These are phyloP conservation scores for Trichacis sp. DNA, from an alignment of 2,888 invertebrate genomes.

Conservation along the genomic window DNA sequence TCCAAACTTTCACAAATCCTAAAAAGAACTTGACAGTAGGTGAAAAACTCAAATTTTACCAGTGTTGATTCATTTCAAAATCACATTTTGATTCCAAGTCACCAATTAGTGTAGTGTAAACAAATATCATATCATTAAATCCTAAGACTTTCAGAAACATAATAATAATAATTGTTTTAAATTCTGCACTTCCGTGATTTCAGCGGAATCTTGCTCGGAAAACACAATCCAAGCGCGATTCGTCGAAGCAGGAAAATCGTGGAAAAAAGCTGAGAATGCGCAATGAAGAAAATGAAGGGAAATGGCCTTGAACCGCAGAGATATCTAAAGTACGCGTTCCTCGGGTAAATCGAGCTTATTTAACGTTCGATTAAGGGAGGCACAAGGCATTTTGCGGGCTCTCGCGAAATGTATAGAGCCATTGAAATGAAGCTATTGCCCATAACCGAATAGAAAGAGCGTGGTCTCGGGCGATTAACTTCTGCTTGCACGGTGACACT, in stretches of 20 bases:
- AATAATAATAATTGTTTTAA: no score
- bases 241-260: neutral
- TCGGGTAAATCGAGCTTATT: conserved; percentile 29
- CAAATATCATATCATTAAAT: no score
- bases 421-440: conserved; percentile 29
- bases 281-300: conserved; percentile 23
- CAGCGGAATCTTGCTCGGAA: no score
- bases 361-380: conserved; percentile 35
- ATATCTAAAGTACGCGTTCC: conserved; percentile 24
- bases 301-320: neutral
- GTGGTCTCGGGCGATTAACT: conserved; percentile 16
- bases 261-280: neutral
- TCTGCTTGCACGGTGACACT: conserved; percentile 15
- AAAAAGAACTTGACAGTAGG: no score
- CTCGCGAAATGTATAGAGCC: conserved; percentile 34
- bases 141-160: no score
- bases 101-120: no score
- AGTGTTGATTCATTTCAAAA: no score
- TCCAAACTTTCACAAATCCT: no score
- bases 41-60: no score
- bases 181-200: no score
- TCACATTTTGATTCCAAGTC: no score
- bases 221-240: no score
- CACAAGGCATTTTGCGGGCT: conserved; percentile 23
- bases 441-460: conserved; percentile 30